These are phyloP conservation scores for Lithobates sylvaticus DNA, from an alignment of 2,797 vertebrate species.

Conservation along the genomic window DNA sequence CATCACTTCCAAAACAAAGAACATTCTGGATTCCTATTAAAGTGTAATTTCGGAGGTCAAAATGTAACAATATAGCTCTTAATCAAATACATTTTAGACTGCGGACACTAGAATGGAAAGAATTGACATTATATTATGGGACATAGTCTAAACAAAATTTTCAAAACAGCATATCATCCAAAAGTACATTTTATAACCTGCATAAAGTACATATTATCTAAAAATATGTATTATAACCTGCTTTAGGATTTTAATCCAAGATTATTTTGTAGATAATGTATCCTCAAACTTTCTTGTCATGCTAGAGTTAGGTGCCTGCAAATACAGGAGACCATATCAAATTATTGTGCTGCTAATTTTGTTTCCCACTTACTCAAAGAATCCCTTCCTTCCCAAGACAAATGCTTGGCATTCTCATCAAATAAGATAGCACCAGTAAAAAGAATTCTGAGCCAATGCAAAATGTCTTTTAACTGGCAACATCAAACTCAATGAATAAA, in stretches of 20 bases:
- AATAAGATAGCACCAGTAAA: neutral
- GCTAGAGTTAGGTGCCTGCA: neutral
- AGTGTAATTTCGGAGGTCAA: constrained; percentile 29
- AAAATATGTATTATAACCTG: constrained; percentile 9
- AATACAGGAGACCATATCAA: neutral
- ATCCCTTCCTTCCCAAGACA: neutral
- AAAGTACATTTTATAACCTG: neutral
- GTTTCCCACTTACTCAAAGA: neutral
- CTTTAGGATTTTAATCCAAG: constrained; percentile 5
- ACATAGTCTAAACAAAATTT: constrained; percentile 18
- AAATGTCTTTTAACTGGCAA: constrained; percentile 10
- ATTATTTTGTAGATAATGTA: constrained; percentile 8
- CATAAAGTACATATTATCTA: neutral
- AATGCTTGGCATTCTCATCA: neutral
- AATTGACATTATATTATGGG: neutral
- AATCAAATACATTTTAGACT: constrained; percentile 10
- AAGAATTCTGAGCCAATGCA: constrained; percentile 5
- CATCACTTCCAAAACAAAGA: constrained; percentile 37
- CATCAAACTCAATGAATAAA: constrained; percentile 21
- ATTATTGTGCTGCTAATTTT: constrained; percentile 5
- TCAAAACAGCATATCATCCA: neutral
- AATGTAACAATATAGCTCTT: constrained; percentile 41
- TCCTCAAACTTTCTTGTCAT: neutral
- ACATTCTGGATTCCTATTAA: constrained; percentile 8
- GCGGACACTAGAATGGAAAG: constrained; percentile 10